phyloP scores from a whole-genome alignment of 1,140 invertebrate species.

The Harlomillsia oculata region DNA sequence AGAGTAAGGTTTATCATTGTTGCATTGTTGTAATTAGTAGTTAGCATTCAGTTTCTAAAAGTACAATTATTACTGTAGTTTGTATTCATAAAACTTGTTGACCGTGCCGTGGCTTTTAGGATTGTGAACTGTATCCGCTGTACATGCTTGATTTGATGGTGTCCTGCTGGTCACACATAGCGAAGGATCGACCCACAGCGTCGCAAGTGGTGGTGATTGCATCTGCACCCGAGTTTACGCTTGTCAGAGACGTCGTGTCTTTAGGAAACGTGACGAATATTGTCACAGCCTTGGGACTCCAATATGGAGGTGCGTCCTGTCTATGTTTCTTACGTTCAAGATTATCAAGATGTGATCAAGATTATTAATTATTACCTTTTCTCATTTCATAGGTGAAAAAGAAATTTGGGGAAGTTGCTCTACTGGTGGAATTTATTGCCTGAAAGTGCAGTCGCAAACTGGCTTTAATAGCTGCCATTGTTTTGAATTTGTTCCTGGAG shows the following conservation, averaged over 20 bases:
- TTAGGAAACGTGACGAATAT: constrained; percentile 36
- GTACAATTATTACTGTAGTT: too few relatives aligned
- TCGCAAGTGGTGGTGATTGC: constrained; percentile 86
- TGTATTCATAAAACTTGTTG: too few relatives aligned
- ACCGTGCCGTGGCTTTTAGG: too few relatives aligned
- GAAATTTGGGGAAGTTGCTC: constrained; percentile 35
- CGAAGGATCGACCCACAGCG: constrained; percentile 76
- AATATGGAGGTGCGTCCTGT: constrained; percentile 26
- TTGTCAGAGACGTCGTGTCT: constrained; percentile 67
- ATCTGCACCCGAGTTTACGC: constrained; percentile 83
- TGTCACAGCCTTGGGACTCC: constrained; percentile 26
- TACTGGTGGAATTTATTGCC: constrained; percentile 41
- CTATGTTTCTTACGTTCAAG: background rate
- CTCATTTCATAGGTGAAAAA: constrained; percentile 20
- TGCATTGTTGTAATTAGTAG: too few relatives aligned
- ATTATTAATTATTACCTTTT: too few relatives aligned
- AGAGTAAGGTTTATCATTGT: constrained; percentile 58
- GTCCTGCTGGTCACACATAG: constrained; percentile 83
- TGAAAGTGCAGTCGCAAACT: constrained; percentile 39
- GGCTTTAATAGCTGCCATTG: constrained; percentile 54
- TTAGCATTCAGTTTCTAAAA: too few relatives aligned
- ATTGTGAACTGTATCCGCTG: constrained; percentile 60
- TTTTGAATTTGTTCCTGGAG: constrained; percentile 60
- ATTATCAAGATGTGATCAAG: too few relatives aligned
- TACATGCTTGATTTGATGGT: constrained; percentile 92